Percentiles rank a stretch among this genome's conserved stretches.
These are phyloP conservation scores for Darevskia mixta DNA, from an alignment of 2,797 vertebrate genomes.

Conservation along the genomic window DNA sequence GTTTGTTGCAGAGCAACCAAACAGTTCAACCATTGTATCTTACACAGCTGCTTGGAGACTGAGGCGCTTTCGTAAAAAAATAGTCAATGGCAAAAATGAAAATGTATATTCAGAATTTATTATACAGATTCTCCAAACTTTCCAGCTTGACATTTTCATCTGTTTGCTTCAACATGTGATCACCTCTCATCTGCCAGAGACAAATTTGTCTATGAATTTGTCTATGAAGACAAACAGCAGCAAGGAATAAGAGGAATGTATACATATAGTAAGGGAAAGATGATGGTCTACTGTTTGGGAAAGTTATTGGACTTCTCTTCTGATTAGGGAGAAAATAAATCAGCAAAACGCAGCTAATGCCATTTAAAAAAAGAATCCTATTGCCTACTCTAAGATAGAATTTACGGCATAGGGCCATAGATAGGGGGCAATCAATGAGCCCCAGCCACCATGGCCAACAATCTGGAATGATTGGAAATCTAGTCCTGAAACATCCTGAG, in stretches of 20 bases:
- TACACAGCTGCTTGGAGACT: conserved; percentile 38
- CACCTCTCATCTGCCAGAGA: conserved; percentile 1
- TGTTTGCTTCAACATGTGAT: conserved; percentile 14
- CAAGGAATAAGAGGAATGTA: not conserved
- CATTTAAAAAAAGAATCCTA: not conserved
- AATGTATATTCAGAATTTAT: conserved; percentile 6
- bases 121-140: not conserved
- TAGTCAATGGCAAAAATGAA: conserved; percentile 28
- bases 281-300: conserved; percentile 4
- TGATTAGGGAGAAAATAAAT: not conserved
- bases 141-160: conserved; percentile 39
- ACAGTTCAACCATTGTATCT: not conserved
- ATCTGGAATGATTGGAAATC: no score
- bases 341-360: not conserved
- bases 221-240: not conserved
- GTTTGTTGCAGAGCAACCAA: conserved; percentile 29
- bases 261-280: not conserved
- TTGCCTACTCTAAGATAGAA: not conserved
- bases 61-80: conserved; percentile 48
- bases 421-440: not conserved
- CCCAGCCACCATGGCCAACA: no score
- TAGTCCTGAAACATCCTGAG: no score
- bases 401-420: not conserved
- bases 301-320: not conserved
- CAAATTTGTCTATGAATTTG: not conserved